Evolutionary conservation across 1,140 invertebrate genomes (phyloP).

Genomic region (Drosophila lini): DNA sequence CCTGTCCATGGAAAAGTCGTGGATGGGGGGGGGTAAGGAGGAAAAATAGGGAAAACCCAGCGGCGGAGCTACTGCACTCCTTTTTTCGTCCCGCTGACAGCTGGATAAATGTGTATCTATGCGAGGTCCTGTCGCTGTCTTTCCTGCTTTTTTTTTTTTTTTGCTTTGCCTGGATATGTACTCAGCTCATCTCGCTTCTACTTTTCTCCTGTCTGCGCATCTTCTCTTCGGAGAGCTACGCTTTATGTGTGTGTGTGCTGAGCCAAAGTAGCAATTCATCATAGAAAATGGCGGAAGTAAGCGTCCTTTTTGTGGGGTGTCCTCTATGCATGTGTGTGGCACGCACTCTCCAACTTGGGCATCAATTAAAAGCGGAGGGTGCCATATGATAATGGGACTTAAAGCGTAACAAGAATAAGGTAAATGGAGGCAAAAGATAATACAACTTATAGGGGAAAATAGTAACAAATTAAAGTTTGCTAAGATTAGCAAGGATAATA

Average conservation of each 20-base stretch:
- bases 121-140: constrained; percentile 28
- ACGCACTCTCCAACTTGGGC: constrained; percentile 29
- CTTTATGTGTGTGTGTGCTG: constrained; percentile 32
- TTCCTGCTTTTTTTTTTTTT: constrained; percentile 6
- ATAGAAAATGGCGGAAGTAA: constrained; percentile 84
- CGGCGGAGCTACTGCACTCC: constrained; percentile 45
- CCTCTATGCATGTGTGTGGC: constrained; percentile 33
- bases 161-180: constrained; percentile 27
- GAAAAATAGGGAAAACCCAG: constrained; percentile 16
- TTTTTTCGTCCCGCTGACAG: constrained; percentile 59
- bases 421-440: background rate
- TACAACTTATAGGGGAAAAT: background rate
- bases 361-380: constrained; percentile 55
- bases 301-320: constrained; percentile 61
- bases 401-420: constrained; percentile 8
- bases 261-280: constrained; percentile 84
- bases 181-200: constrained; percentile 44
- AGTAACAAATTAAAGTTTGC: background rate
- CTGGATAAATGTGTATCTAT: constrained; percentile 78
- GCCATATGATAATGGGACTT: constrained; percentile 35
- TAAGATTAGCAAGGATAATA: background rate
- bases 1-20: constrained; percentile 50
- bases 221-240: constrained; percentile 45
- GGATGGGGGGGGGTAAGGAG: background rate
- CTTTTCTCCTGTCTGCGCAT: constrained; percentile 67